A percentile compares a stretch with the other conserved stretches of the same genome.
These are phyloP conservation scores for Druon quercuslanigerum DNA, from an alignment of 1,140 invertebrate genomes.

Conservation along the genomic window DNA sequence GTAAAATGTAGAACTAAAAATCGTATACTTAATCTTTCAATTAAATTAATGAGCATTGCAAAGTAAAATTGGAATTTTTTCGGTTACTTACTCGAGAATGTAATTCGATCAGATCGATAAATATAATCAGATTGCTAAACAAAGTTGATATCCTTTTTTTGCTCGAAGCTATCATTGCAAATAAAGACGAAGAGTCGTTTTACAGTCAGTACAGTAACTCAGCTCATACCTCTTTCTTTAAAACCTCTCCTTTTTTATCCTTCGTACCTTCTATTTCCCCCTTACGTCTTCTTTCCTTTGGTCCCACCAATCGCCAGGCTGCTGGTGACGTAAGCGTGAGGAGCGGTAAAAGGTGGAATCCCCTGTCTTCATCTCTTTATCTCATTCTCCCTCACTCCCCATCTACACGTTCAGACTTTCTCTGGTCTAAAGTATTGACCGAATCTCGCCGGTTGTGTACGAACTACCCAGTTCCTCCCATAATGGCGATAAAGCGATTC, in stretches of 20 bases:
- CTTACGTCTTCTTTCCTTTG: not conserved
- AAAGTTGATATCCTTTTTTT: no score
- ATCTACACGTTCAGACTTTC: constrained; percentile 8
- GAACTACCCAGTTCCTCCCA: constrained; percentile 17
- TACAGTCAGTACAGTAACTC: no score
- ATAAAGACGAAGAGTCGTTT: constrained; percentile 38
- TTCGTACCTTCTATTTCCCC: not conserved
- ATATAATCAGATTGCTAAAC: no score
- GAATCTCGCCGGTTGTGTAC: constrained; percentile 9
- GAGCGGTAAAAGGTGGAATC: constrained; percentile 8
- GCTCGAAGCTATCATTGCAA: constrained; percentile 20
- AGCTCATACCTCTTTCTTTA: not conserved
- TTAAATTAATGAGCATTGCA: no score
- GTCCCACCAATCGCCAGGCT: constrained; percentile 51
- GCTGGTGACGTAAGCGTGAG: constrained; percentile 42
- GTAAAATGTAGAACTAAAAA: no score
- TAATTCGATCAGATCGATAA: no score
- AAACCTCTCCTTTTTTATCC: not conserved
- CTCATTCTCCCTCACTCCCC: constrained; percentile 20
- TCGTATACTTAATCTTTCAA: no score
- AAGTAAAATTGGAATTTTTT: no score
- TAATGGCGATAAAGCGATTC: constrained; percentile 23
- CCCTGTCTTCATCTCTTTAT: constrained; percentile 24
- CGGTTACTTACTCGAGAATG: no score
- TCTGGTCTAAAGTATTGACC: constrained; percentile 29